A percentile compares a stretch with the other conserved stretches of the same genome.
phyloP scores from a whole-genome alignment of 2,888 invertebrate species.

The Sthenelais limicola region DNA sequence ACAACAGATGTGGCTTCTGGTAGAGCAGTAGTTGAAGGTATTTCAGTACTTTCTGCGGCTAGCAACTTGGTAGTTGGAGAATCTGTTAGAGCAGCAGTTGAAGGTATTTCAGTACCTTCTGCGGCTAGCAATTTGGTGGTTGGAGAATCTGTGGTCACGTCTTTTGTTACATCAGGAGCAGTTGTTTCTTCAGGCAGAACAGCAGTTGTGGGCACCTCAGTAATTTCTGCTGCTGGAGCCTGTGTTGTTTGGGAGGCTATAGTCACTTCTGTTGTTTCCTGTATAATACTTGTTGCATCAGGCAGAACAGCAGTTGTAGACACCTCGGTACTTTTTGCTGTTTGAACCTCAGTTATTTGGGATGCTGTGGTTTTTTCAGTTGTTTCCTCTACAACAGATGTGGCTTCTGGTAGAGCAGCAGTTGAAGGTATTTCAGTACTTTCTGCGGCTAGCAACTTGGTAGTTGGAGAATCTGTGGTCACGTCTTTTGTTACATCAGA shows the following conservation, averaged over 20 bases:
- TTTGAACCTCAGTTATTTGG: background rate
- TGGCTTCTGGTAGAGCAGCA: background rate
- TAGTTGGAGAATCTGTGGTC: background rate
- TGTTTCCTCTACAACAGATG: background rate
- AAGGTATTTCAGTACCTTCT: background rate
- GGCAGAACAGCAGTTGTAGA: background rate
- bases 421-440: background rate
- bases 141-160: background rate
- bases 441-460: background rate
- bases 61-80: too few relatives aligned
- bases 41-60: too few relatives aligned
- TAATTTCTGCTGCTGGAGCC: background rate
- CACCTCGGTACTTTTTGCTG: background rate
- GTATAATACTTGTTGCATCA: background rate
- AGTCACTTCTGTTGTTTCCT: constrained; percentile 2
- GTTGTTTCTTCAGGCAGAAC: background rate
- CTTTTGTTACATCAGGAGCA: background rate
- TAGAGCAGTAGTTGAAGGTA: too few relatives aligned
- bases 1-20: too few relatives aligned
- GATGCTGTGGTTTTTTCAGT: background rate
- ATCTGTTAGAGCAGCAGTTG: background rate
- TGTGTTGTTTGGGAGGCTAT: background rate
- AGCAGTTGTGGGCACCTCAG: background rate
- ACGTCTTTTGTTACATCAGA: background rate
- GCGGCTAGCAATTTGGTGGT: background rate